Evolutionary conservation across 2,888 invertebrate genomes (phyloP).

Genomic region (Cataglyphis rosenhaueri): DNA sequence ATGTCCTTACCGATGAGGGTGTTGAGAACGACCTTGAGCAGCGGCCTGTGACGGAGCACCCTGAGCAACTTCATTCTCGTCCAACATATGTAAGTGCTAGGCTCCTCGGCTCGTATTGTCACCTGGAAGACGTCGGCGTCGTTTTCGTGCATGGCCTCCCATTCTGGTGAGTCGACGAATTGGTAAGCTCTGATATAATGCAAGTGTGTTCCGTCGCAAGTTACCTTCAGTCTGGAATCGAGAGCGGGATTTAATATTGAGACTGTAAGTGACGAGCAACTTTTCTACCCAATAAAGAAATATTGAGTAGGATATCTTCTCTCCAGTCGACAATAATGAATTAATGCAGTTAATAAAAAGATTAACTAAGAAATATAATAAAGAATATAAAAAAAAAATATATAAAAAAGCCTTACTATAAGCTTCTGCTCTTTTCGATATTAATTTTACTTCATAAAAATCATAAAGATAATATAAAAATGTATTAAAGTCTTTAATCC

Average conservation of each 20-base stretch:
- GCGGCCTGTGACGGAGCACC: constrained; percentile 91
- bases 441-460: neutral
- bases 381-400: neutral
- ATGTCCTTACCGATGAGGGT: constrained; percentile 95
- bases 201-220: constrained; percentile 93
- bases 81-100: constrained; percentile 93
- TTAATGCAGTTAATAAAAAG: neutral
- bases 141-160: constrained; percentile 93
- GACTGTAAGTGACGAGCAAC: neutral
- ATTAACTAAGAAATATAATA: neutral
- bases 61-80: constrained; percentile 91
- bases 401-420: neutral
- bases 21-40: constrained; percentile 91
- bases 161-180: constrained; percentile 96
- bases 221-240: constrained; percentile 90
- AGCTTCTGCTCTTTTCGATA: neutral
- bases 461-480: constrained; percentile 10
- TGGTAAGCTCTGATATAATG: constrained; percentile 93
- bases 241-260: constrained; percentile 14
- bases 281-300: neutral
- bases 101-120: constrained; percentile 90
- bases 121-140: constrained; percentile 93
- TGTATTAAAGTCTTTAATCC: neutral
- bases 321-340: neutral
- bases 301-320: neutral